A percentile compares a stretch with the other conserved stretches of the same genome.
These are phyloP conservation scores for Chionoecetes opilio DNA, from an alignment of 1,140 invertebrate species.

Conservation along the genomic window DNA sequence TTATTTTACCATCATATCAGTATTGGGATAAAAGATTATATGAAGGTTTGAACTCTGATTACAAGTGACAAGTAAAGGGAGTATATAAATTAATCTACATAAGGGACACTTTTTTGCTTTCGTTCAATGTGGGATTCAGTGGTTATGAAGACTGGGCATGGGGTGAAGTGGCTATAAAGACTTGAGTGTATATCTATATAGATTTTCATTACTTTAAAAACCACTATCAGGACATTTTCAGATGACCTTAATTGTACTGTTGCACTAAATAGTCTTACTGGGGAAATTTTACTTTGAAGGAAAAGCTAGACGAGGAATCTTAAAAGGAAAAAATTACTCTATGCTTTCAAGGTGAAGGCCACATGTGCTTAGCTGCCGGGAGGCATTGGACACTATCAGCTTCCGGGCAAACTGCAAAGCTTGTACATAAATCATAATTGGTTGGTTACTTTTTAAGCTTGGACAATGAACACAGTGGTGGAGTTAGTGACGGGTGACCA, in stretches of 20 bases:
- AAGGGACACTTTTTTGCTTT: too few species aligned
- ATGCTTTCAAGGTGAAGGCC: constrained; percentile 66
- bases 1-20: neutral
- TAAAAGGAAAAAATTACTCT: neutral
- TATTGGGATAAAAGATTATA: too few species aligned
- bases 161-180: too few species aligned
- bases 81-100: too few species aligned
- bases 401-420: constrained; percentile 10
- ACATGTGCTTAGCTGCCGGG: constrained; percentile 58
- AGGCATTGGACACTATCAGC: neutral
- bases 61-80: too few species aligned
- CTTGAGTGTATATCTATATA: too few species aligned
- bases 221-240: neutral
- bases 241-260: neutral
- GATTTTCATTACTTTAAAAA: neutral
- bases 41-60: too few species aligned
- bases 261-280: neutral
- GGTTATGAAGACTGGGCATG: too few species aligned
- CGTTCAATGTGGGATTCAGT: too few species aligned
- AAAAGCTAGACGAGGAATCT: neutral
- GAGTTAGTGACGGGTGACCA: neutral
- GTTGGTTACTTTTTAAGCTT: too few species aligned
- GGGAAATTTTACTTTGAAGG: neutral
- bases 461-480: neutral
- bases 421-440: neutral